Conservation (phyloP, 2,797 vertebrate genomes). For the Aotus griseimembra region DNA sequence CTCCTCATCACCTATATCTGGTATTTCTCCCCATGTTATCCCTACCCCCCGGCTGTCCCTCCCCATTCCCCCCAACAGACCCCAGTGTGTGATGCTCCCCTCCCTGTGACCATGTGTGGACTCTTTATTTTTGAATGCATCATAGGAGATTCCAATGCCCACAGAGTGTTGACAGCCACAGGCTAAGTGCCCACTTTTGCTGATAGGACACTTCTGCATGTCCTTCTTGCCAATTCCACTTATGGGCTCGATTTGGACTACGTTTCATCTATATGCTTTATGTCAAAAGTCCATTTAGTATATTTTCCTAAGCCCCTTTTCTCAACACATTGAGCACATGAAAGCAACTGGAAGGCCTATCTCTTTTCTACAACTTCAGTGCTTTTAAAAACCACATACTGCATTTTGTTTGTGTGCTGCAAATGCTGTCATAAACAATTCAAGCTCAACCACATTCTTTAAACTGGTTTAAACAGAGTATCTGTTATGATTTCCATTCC, state of each 20-base stretch:
- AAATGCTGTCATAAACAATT: not conserved
- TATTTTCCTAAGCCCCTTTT: not conserved
- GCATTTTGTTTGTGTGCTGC: not conserved
- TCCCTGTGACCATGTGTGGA: no score
- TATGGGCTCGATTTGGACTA: not conserved
- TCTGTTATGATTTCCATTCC: not conserved
- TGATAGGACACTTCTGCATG: not conserved
- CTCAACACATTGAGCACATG: not conserved
- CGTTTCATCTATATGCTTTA: not conserved
- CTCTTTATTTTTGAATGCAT: not conserved
- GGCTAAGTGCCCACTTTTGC: not conserved
- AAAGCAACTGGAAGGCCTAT: not conserved
- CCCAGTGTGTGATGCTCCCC: no score
- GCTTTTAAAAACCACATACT: slow-evolving; percentile 38
- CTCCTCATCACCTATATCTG: no score
- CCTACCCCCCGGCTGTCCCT: no score
- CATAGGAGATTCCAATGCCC: not conserved
- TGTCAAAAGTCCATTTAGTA: not conserved
- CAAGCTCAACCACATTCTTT: not conserved
- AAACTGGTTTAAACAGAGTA: not conserved
- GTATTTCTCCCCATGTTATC: no score
- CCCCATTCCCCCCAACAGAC: no score
- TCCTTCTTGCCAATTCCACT: not conserved
- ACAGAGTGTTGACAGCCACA: not conserved
- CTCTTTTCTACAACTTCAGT: not conserved